A percentile compares a stretch with the other conserved stretches of the same genome.
Conservation (phyloP, 2,797 vertebrate genomes). For the Melanotaenia nigrans region DNA sequence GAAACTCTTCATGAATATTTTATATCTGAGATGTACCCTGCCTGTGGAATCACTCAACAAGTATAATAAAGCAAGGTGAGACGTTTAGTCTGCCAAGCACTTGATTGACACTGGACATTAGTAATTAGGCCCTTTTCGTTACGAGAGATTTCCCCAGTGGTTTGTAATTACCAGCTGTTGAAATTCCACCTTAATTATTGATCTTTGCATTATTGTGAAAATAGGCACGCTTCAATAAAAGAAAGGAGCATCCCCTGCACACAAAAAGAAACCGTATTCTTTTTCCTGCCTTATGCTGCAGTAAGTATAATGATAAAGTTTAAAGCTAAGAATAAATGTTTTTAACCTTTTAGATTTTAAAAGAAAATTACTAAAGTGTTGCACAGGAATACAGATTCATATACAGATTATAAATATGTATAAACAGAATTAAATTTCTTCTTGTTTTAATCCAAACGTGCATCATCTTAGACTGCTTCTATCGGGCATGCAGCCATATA, state of each 20-base stretch:
- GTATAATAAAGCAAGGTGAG: neutral
- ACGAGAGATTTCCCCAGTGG: neutral
- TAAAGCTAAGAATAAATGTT: neutral
- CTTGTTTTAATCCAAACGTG: neutral
- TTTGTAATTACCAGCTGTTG: slow-evolving; percentile 41
- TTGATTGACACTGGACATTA: neutral
- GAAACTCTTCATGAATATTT: neutral
- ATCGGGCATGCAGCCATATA: slow-evolving; percentile 25
- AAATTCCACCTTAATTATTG: slow-evolving; percentile 32
- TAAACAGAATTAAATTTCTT: too few species aligned
- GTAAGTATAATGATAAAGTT: neutral
- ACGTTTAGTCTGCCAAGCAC: slow-evolving; percentile 4
- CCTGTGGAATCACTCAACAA: slow-evolving; percentile 18
- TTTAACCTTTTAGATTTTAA: neutral
- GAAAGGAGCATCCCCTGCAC: neutral
- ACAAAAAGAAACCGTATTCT: neutral
- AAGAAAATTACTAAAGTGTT: neutral
- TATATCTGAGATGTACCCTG: neutral
- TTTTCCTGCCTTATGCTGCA: neutral
- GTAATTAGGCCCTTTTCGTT: slow-evolving; percentile 9
- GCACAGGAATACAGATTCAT: neutral
- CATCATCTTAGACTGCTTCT: slow-evolving; percentile 15
- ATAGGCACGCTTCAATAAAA: neutral
- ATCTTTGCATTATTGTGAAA: slow-evolving; percentile 12
- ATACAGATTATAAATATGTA: too few species aligned